A percentile compares a stretch with the other conserved stretches of the same genome.
Evolutionary conservation across 2,888 invertebrate genomes (phyloP).

Genomic region (Rotaria magnacalcarata): DNA sequence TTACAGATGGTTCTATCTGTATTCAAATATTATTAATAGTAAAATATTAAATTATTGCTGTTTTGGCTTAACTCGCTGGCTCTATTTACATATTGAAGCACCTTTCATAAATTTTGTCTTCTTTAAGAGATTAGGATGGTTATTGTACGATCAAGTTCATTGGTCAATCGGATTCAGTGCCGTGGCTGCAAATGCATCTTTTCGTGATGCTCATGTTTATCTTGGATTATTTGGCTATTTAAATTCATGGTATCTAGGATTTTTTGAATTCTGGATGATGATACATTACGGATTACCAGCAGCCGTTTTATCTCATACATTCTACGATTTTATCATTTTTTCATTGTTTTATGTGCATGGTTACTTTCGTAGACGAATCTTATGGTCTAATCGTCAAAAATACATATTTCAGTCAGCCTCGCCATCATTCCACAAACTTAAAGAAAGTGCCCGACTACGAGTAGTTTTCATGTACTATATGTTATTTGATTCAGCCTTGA

Average conservation of each 20-base stretch:
- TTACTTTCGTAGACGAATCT: not conserved
- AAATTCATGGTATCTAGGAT: not conserved
- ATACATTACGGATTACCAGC: not conserved
- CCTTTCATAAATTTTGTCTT: not conserved
- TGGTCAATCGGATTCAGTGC: not conserved
- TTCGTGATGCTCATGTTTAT: not conserved
- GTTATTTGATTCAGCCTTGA: no score
- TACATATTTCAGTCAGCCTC: no score
- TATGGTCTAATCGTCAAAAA: no score
- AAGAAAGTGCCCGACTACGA: no score
- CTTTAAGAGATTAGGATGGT: not conserved
- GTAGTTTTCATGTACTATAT: no score
- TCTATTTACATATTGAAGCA: not conserved
- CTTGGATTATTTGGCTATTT: not conserved
- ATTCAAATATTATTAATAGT: not conserved
- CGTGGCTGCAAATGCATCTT: not conserved
- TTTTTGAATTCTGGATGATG: slow-evolving; percentile 1
- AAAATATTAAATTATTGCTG: not conserved
- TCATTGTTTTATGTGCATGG: not conserved
- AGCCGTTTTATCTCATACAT: not conserved
- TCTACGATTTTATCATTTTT: not conserved
- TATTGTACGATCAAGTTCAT: not conserved
- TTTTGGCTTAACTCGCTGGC: not conserved
- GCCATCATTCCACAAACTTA: no score
- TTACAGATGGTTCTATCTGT: not conserved